Percentiles rank a stretch among this genome's conserved stretches.
Conservation (phyloP, 2,113 vertebrate species). For the Octodon degus region DNA sequence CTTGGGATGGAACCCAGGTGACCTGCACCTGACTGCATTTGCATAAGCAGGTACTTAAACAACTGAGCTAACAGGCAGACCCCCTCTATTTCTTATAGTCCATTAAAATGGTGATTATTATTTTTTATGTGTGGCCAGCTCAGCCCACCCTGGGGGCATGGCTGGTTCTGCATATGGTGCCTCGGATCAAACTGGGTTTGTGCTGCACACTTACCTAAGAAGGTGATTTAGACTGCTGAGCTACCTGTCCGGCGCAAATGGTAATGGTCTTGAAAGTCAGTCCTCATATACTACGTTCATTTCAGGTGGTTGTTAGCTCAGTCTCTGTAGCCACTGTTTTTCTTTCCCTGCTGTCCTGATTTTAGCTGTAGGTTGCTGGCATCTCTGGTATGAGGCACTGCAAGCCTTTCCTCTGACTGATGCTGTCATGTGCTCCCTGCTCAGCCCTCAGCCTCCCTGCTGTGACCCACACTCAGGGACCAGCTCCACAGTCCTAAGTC, state of each 20-base stretch:
- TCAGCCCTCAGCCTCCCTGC: background rate
- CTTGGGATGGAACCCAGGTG: too few species aligned
- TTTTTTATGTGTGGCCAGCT: too few species aligned
- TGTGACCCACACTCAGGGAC: background rate
- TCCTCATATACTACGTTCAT: background rate
- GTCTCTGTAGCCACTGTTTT: background rate
- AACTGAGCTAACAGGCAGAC: too few species aligned
- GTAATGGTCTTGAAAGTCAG: background rate
- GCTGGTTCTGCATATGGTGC: too few species aligned
- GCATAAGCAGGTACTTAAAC: too few species aligned
- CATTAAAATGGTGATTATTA: background rate
- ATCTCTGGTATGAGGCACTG: background rate
- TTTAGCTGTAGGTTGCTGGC: background rate
- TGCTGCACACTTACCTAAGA: too few species aligned
- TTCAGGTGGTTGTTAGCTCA: background rate
- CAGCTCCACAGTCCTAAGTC: background rate
- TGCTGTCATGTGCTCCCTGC: background rate
- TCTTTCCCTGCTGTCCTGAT: background rate
- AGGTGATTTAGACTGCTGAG: too few species aligned
- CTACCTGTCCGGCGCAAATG: too few species aligned
- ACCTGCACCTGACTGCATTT: too few species aligned
- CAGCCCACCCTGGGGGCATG: too few species aligned
- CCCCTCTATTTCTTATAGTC: background rate
- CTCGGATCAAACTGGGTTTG: too few species aligned
- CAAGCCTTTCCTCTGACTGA: background rate